Conservation (phyloP, 2,113 vertebrate species). For the Accipiter virgatus region DNA sequence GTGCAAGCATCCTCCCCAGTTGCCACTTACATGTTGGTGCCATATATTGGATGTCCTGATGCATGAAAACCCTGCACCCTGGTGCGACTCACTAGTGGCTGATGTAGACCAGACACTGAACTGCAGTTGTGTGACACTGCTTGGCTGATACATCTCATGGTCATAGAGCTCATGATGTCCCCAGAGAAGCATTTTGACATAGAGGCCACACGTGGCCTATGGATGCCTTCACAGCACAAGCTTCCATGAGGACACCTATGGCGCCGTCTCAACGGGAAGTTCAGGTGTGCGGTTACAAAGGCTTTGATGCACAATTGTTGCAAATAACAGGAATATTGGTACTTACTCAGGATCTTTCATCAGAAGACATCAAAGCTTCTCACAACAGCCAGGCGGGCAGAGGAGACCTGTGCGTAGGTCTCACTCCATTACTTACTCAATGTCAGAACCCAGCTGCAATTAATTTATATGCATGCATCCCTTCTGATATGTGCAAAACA, state of each 20-base stretch:
- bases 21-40: not conserved
- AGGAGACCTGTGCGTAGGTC: not conserved
- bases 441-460: not conserved
- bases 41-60: not conserved
- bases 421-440: not conserved
- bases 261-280: accelerated
- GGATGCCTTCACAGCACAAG: not conserved
- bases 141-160: not conserved
- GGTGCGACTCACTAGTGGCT: not conserved
- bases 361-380: not conserved
- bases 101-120: not conserved
- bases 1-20: not conserved
- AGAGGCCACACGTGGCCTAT: not conserved
- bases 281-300: not conserved
- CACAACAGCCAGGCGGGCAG: not conserved
- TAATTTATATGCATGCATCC: not conserved
- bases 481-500: not conserved
- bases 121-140: not conserved
- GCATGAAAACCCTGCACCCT: not conserved
- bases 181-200: not conserved
- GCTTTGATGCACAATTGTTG: not conserved
- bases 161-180: not conserved
- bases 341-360: not conserved
- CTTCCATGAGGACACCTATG: not conserved
- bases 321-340: not conserved